phyloP scores from a whole-genome alignment of 1,140 invertebrate genomes.

The Diorhabda sublineata region DNA sequence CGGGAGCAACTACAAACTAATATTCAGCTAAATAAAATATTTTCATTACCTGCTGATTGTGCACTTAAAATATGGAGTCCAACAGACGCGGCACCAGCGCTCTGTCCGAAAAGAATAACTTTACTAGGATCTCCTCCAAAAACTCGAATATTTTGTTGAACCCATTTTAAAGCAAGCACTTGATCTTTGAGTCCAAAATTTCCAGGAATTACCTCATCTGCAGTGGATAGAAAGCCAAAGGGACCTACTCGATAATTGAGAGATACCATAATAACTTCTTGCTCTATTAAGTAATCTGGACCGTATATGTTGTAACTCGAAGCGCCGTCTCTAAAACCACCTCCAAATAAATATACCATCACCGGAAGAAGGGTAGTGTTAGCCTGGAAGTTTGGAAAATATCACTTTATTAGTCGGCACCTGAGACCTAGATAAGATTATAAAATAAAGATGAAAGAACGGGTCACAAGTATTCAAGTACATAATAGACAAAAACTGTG shows the following conservation, averaged over 20 bases:
- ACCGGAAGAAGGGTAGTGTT: constrained; percentile 12
- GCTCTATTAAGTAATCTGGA: constrained; percentile 59
- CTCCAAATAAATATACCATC: constrained; percentile 18
- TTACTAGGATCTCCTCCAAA: constrained; percentile 15
- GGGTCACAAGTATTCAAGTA: too few relatives aligned
- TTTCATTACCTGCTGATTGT: constrained; percentile 5
- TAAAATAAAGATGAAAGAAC: too few relatives aligned
- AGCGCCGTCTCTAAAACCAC: constrained; percentile 14
- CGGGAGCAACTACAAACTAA: not conserved
- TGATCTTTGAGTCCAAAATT: constrained; percentile 20
- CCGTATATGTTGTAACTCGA: constrained; percentile 43
- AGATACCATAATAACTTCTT: constrained; percentile 49
- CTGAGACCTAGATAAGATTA: too few relatives aligned
- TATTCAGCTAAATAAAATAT: not conserved
- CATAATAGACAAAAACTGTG: too few relatives aligned
- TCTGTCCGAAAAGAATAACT: constrained; percentile 14
- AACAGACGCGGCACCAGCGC: constrained; percentile 15
- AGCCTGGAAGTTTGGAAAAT: not conserved
- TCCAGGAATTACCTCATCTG: constrained; percentile 10
- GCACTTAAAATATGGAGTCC: constrained; percentile 6
- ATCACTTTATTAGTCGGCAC: too few relatives aligned
- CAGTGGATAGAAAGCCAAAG: constrained; percentile 38
- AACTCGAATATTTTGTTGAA: constrained; percentile 11
- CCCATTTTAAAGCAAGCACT: constrained; percentile 14
- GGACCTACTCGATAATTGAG: constrained; percentile 49